These are phyloP conservation scores for Oikopleura albicans DNA, from an alignment of 23 tunicate species.

Conservation along the genomic window DNA sequence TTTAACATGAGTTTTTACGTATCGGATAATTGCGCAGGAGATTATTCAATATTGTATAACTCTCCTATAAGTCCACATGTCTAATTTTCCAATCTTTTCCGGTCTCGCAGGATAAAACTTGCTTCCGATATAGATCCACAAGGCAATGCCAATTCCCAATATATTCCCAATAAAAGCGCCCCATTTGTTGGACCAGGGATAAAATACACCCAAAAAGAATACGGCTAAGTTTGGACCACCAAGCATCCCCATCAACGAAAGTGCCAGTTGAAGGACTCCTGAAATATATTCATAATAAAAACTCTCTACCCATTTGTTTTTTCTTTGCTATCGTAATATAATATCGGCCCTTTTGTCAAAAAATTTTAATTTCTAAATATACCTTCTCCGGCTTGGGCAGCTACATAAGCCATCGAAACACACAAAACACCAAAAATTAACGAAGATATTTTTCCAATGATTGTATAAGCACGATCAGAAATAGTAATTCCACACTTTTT, in stretches of 20 bases:
- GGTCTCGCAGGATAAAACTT: too few relatives aligned
- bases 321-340: too few relatives aligned
- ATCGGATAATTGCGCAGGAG: too few relatives aligned
- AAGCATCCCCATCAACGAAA: background rate
- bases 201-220: background rate
- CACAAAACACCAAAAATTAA: background rate
- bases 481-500: background rate
- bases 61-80: too few relatives aligned
- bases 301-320: too few relatives aligned
- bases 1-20: too few relatives aligned
- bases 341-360: too few relatives aligned
- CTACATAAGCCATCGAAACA: background rate
- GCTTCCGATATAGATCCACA: too few relatives aligned
- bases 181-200: background rate
- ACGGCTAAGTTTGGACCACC: constrained; percentile 4
- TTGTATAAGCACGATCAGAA: background rate
- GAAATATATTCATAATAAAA: too few relatives aligned
- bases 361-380: too few relatives aligned
- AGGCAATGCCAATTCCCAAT: background rate
- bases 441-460: background rate
- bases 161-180: background rate
- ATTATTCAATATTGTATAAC: too few relatives aligned
- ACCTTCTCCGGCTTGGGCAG: background rate
- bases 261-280: background rate
- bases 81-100: too few relatives aligned